These are phyloP conservation scores for Drosophila sulfurigaster DNA, from an alignment of 1,140 invertebrate species.

Conservation along the genomic window DNA sequence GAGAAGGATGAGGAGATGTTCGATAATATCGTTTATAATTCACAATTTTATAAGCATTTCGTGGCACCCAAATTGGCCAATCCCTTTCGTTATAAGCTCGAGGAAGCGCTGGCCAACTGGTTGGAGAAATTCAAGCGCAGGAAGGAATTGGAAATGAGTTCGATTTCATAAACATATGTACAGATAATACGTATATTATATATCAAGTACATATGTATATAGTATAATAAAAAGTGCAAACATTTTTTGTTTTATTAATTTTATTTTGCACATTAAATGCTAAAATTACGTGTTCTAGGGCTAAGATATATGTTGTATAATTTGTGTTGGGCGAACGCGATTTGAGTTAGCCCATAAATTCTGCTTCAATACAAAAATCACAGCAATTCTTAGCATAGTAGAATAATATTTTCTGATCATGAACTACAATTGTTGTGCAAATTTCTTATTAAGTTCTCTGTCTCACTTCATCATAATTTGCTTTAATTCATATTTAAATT, in stretches of 20 bases:
- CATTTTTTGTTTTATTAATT: conserved; percentile 7
- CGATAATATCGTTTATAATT: not conserved
- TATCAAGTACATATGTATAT: too few species aligned
- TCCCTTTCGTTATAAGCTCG: not conserved
- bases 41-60: not conserved
- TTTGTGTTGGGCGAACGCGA: conserved; percentile 32
- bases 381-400: conserved; percentile 63
- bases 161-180: too few species aligned
- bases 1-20: not conserved
- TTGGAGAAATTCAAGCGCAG: not conserved
- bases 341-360: conserved; percentile 49
- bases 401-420: conserved; percentile 20
- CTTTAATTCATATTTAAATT: conserved; percentile 65
- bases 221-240: not conserved
- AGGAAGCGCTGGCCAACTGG: not conserved
- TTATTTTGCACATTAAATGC: conserved; percentile 27
- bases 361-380: conserved; percentile 66
- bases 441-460: conserved; percentile 51
- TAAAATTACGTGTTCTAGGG: conserved; percentile 41
- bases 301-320: conserved; percentile 49
- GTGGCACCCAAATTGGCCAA: not conserved
- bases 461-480: conserved; percentile 32
- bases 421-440: conserved; percentile 52
- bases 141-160: not conserved
- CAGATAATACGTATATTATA: too few species aligned